Evolutionary conservation across 1,140 invertebrate genomes (phyloP).

Genomic region (Trinorchestia longiramus): DNA sequence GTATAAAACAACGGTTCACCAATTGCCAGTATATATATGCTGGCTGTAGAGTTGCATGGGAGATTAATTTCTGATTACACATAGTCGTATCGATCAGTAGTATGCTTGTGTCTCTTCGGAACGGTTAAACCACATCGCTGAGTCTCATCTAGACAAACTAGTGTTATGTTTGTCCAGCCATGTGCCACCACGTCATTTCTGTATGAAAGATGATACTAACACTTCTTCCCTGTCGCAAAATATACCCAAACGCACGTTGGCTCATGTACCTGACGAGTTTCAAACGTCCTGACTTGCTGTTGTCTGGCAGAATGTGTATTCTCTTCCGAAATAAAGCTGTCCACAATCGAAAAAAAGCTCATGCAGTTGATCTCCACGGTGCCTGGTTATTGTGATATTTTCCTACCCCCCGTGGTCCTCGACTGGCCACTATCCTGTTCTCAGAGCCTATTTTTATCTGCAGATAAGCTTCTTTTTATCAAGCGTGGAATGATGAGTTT

Average conservation of each 20-base stretch:
- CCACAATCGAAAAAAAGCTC: background rate
- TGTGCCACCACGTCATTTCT: too few species aligned
- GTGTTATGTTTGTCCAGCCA: too few species aligned
- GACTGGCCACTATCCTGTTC: background rate
- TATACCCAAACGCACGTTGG: background rate
- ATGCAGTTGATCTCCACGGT: background rate
- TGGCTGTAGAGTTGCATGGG: too few species aligned
- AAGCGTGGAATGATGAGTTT: background rate
- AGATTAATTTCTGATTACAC: too few species aligned
- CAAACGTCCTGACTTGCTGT: background rate
- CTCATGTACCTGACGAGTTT: background rate
- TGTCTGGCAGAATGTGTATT: background rate
- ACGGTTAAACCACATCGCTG: background rate
- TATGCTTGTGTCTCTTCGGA: background rate
- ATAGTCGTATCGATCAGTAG: too few species aligned
- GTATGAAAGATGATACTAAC: too few species aligned
- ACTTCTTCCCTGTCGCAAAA: background rate
- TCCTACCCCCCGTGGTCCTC: background rate
- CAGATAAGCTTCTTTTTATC: background rate
- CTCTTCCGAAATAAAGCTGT: background rate
- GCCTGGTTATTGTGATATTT: background rate
- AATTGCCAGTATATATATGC: too few species aligned
- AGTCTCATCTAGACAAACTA: background rate
- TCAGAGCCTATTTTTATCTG: background rate
- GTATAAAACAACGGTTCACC: too few species aligned